Evolutionary conservation across 2,113 vertebrate genomes (phyloP), one percentile per base, ranked within the genome.

Genomic region (Mustela lutreola): DNA sequence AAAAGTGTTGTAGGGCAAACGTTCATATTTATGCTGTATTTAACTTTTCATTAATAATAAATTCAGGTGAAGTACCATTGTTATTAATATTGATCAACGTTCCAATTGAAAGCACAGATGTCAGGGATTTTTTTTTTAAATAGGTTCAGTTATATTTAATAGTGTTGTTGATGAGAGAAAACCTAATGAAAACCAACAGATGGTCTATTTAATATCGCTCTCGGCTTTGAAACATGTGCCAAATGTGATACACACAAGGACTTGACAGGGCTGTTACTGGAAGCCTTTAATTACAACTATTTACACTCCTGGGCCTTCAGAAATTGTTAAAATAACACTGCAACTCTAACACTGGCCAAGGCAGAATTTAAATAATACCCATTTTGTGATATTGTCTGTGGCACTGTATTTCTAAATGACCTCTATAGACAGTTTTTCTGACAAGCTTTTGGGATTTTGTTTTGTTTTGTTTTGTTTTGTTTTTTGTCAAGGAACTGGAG

Each of bases 171-270:
- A 98, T 98, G 98, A 99, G 98, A 97, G 98, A 98, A 95, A 98
- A 97, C 92, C 98, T 99, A 99, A 99, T 99, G 98, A 99, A 99
- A 98, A 98, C 98, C 98, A 99, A 98, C 99, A 99, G 99, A 99
- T 99, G 99, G 99, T 98, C 97, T 98, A 89, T 98, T 99, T 99
- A 99, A 99, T 99, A 98, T 96, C 63, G 97, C 98, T 98, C 97
- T 98, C 88, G 90, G 98, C 98, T 98, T 98, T 98, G 96, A 98
- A 99, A 98, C 93, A 96, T 98, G 98, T 98, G 98, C 98, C 98
- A 99, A 99, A 98, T 97, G 86, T 98, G 97, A 99, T 97, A 97
- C 98, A 98, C 98, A 98, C 98, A 98, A 99, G 98, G 97, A 97
- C 98, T 98, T 99, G 98, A 98, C 98, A 98, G 91, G 60, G 94